Evolutionary conservation across 1,140 invertebrate genomes (phyloP), one percentile per base, ranked within the genome.

Genomic region (Macrobrachium nipponense): DNA sequence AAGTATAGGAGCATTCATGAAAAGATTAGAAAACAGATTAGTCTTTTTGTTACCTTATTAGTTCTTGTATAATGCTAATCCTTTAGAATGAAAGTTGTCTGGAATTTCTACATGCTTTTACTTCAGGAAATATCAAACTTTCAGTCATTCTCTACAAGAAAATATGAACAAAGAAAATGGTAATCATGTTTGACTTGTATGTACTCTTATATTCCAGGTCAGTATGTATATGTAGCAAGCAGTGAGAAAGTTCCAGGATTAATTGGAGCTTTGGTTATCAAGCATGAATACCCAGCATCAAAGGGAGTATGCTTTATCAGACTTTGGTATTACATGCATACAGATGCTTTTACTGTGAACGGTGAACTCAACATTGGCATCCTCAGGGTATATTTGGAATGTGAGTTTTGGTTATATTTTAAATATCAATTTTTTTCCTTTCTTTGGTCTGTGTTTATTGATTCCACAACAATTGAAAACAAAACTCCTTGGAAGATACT

Each of bases 261-360:
- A 12, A 18, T 80, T 51, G 84, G 64, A 15, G 27, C 62, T 7
- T 18, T 86, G 27, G 23, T 61, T 58, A 43, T 72, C 20, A 20
- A 77, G 44, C 18, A 76, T 18, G 27, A 77, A 20, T 87, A 82
- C 61, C 86, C 86, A 43, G 62, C 86, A 20, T 82, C 80, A 51
- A 60, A 82, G 79, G 60, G 27, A 66, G 62, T 87, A 10, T 87
- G 86, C 58, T 87, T 77, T 44, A 18, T 87, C 23, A 68, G 86
- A 10, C 77, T 87, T 36, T 87, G 86, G 86, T 82, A 82, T n/a
- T 87, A 70, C 72, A 81, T 87, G 72, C 80, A 87, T 58, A 60
- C 70, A 10, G 76, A 76, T n/a, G 11, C 20, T 4, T 23, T 23
- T 23, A 14, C 20, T n/a, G n/a, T 27, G 18, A 59, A 60, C 5